phyloP scores from a whole-genome alignment of 2,888 invertebrate species.

The Pollenia labialis region DNA sequence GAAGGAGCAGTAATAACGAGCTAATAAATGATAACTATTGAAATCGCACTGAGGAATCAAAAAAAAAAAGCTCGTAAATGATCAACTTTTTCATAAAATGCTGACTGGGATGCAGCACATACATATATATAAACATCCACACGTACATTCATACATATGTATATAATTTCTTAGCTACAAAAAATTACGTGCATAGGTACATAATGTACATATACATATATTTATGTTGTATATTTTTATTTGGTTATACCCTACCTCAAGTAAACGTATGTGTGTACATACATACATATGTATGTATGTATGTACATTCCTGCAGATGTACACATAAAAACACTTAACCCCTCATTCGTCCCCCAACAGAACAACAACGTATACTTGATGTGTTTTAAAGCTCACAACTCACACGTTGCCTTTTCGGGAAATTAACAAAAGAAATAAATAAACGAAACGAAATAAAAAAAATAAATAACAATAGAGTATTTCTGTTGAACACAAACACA shows the following conservation, averaged over 20 bases:
- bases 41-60: no score
- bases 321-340: conserved; percentile 3
- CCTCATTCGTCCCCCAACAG: conserved; percentile 1
- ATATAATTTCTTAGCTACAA: neutral
- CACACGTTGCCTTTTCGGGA: conserved; percentile 67
- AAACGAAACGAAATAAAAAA: conserved; percentile 24
- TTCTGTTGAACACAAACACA: conserved; percentile 14
- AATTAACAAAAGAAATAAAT: conserved; percentile 52
- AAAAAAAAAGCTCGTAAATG: no score
- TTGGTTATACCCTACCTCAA: conserved; percentile 57
- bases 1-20: no score
- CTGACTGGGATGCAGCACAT: no score
- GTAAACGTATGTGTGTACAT: no score
- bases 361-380: conserved; percentile 28
- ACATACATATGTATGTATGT: neutral
- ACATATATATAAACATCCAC: neutral
- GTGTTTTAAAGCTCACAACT: conserved; percentile 51
- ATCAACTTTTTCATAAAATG: no score
- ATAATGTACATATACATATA: neutral
- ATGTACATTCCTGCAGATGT: neutral
- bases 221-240: neutral
- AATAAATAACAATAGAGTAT: conserved; percentile 23
- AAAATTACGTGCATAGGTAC: no score
- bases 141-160: neutral
- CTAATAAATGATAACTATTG: no score